Percentiles rank a stretch among this genome's conserved stretches.
Conservation (phyloP, 2,888 invertebrate species). For the Drosophila macrospina region DNA sequence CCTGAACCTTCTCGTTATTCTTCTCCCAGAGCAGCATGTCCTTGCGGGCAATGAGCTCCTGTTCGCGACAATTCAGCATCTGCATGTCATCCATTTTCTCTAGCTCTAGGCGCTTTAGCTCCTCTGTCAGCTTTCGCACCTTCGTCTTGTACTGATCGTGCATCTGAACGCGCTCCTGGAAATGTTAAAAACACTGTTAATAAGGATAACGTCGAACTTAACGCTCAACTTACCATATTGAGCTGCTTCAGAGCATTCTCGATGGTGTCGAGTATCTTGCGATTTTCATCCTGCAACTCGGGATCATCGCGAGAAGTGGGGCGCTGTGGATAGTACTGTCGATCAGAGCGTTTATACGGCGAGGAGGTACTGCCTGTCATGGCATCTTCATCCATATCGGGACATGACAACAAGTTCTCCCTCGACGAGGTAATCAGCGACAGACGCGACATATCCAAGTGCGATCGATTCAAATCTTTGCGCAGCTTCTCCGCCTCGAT, state of each 20-base stretch:
- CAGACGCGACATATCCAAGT: constrained; percentile 91
- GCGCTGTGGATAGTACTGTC: constrained; percentile 84
- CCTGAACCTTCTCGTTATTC: constrained; percentile 85
- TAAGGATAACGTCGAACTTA: background rate
- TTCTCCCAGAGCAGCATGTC: constrained; percentile 85
- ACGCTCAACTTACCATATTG: constrained; percentile 78
- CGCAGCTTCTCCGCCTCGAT: constrained; percentile 94
- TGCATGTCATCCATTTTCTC: constrained; percentile 87
- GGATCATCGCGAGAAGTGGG: constrained; percentile 86
- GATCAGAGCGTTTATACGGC: constrained; percentile 80
- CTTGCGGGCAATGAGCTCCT: constrained; percentile 83
- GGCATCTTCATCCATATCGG: constrained; percentile 82
- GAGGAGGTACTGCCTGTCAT: constrained; percentile 72
- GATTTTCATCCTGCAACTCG: constrained; percentile 88
- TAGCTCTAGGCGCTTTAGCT: constrained; percentile 86
- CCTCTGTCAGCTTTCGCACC: constrained; percentile 85
- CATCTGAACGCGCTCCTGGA: constrained; percentile 86
- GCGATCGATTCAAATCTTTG: constrained; percentile 89
- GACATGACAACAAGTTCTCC: constrained; percentile 88
- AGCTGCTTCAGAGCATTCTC: constrained; percentile 90
- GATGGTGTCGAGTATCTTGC: constrained; percentile 89
- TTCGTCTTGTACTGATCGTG: constrained; percentile 85
- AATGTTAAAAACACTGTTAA: constrained; percentile 23
- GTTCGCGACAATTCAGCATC: constrained; percentile 87
- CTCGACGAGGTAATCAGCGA: constrained; percentile 91